phyloP scores from a whole-genome alignment of 2,888 invertebrate genomes.

The Eupeodes latifasciatus region DNA sequence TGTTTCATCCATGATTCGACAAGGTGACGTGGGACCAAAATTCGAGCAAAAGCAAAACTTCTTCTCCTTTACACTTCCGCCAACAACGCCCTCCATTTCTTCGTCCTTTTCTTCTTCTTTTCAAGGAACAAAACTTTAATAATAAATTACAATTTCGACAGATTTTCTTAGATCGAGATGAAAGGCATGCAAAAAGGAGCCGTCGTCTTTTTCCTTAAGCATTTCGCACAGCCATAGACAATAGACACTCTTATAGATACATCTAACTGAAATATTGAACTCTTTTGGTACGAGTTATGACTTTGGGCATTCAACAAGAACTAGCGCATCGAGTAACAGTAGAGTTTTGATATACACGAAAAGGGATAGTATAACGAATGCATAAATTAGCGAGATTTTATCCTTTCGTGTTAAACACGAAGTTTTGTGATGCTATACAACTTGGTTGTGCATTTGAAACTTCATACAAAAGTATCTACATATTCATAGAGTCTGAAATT shows the following conservation, averaged over 20 bases:
- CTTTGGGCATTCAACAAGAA: slow-evolving; percentile 67
- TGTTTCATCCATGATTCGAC: slow-evolving; percentile 61
- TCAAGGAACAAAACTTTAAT: slow-evolving; percentile 55
- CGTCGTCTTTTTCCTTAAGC: background rate
- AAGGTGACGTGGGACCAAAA: slow-evolving; percentile 21
- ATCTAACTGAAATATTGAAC: slow-evolving; percentile 67
- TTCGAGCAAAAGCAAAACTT: slow-evolving; percentile 42
- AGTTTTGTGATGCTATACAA: slow-evolving; percentile 50
- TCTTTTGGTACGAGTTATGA: slow-evolving; percentile 66
- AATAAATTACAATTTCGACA: slow-evolving; percentile 75
- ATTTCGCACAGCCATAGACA: no score
- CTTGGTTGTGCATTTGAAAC: background rate
- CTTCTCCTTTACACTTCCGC: background rate
- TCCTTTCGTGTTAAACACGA: slow-evolving; percentile 53
- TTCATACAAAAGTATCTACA: background rate
- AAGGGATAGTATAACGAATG: slow-evolving; percentile 21
- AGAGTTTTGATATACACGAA: slow-evolving; percentile 6
- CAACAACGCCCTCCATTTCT: no score
- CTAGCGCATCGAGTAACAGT: background rate
- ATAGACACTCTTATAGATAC: slow-evolving; percentile 11
- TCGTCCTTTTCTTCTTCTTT: background rate
- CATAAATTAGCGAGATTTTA: slow-evolving; percentile 68
- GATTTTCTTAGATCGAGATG: slow-evolving; percentile 62
- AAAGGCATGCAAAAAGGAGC: slow-evolving; percentile 26
- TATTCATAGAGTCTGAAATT: background rate